Evolutionary conservation across 2,113 vertebrate species (phyloP), one percentile per base, ranked within the genome.

Genomic region (Nycticebus coucang): DNA sequence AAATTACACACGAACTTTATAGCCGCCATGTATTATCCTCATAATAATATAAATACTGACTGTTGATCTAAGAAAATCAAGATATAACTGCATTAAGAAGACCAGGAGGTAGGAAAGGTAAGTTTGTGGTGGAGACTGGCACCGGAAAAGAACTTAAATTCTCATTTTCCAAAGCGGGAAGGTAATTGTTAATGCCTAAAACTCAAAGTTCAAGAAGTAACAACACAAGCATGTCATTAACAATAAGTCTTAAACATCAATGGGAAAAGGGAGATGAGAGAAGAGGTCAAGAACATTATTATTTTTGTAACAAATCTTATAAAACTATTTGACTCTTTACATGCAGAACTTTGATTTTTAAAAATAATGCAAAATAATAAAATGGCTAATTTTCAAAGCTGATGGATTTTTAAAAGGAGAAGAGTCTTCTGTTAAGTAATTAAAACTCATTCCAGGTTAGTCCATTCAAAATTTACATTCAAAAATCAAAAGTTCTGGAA

Each of bases 391-490:
- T 86, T 88, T 92, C n/a, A 62, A 91, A 82, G 74, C 35, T 68
- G 14, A 6, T 68, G 14, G 9, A 28, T 85, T 85, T 89, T 79
- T n/a, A 55, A 84, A 94, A 85, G 53, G 24, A 59, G 22, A 86
- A 74, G 57, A 72, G 33, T 81, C 55, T 87, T 87, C 55, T 15
- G 59, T 82, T 86, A 35, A 77, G 15, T 81, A n/a, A 87, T 64
- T 81, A 78, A 94, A 92, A 87, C 7, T 64, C 85, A 72, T 79
- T 90, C n/a, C 28, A 93, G 8, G 19, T 77, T 78, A 72, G 18
- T 13, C 24, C 7, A 41, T 50, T 4, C 35, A 28, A 53, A 64
- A n/a, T 19, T 57, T 41, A 75, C 28, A 77, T n/a, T 66, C 17
- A 71, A 71, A 77, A 81, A 24, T 30, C 69, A 87, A 87, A 87